Evolutionary conservation across 2,797 vertebrate genomes (phyloP).

Genomic region (Sus cebifrons): DNA sequence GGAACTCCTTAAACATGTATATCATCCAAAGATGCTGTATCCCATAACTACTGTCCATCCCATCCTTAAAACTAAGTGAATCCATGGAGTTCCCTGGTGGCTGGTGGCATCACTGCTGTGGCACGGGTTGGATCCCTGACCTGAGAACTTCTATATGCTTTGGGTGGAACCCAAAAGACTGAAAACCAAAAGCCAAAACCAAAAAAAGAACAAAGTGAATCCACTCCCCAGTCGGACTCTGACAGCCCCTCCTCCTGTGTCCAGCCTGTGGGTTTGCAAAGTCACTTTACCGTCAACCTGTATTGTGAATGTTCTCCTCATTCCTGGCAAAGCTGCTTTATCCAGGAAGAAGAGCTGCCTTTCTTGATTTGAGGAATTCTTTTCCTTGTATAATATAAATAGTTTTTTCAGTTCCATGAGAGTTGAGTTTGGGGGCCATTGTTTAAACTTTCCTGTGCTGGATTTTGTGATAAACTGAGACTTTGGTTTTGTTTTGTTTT

Average conservation of each 20-base stretch:
- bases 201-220: background rate
- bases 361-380: slow-evolving; percentile 63
- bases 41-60: background rate
- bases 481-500: slow-evolving; percentile 86
- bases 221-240: background rate
- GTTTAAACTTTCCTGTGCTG: slow-evolving; percentile 84
- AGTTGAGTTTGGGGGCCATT: slow-evolving; percentile 70
- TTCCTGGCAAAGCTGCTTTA: slow-evolving; percentile 35
- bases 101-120: too few relatives aligned
- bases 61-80: background rate
- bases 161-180: too few relatives aligned
- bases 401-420: slow-evolving; percentile 43
- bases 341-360: slow-evolving; percentile 65
- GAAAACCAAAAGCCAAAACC: too few relatives aligned
- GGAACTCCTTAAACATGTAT: background rate
- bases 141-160: too few relatives aligned
- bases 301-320: background rate
- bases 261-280: background rate
- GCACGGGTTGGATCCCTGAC: too few relatives aligned
- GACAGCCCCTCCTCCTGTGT: background rate
- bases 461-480: slow-evolving; percentile 79
- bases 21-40: background rate
- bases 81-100: too few relatives aligned
- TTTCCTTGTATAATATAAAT: slow-evolving; percentile 56
- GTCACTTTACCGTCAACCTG: background rate